Percentiles rank a stretch among this genome's conserved stretches.
Evolutionary conservation across 2,113 vertebrate genomes (phyloP).

Genomic region (Leucopsar rothschildi): DNA sequence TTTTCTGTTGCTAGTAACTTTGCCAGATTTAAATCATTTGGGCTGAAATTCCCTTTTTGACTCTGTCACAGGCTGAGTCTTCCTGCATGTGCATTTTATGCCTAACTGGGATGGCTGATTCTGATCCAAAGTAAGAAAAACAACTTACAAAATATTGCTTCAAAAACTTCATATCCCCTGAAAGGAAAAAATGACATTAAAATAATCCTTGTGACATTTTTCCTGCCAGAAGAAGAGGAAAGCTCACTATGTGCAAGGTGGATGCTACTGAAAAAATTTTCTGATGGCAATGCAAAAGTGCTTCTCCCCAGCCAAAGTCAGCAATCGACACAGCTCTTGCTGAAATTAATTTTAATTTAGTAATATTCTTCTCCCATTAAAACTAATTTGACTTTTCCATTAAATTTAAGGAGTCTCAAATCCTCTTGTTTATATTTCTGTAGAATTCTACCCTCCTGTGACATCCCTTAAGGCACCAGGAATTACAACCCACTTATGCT

Average conservation of each 20-base stretch:
- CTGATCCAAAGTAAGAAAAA: not conserved
- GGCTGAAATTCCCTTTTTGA: not conserved
- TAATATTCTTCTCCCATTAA: not conserved
- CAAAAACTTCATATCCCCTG: not conserved
- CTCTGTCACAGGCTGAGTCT: not conserved
- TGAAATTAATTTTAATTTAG: not conserved
- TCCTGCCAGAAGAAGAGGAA: not conserved
- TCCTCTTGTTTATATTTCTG: not conserved
- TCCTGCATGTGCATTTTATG: not conserved
- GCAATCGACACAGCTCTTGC: not conserved
- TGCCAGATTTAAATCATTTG: not conserved
- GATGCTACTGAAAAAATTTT: not conserved
- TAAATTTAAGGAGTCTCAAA: not conserved
- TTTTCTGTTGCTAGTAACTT: not conserved
- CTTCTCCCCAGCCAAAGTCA: not conserved
- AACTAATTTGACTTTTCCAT: not conserved
- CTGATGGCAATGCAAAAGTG: not conserved
- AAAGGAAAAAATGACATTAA: not conserved
- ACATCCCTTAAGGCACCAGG: not conserved
- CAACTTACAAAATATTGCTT: not conserved
- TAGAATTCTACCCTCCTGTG: not conserved
- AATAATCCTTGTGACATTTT: not conserved
- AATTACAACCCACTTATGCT: not conserved
- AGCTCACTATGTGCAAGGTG: rapidly evolving
- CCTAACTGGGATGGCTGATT: not conserved